Evolutionary conservation across 2,888 invertebrate genomes (phyloP).

Genomic region (Andrena trimmerana): DNA sequence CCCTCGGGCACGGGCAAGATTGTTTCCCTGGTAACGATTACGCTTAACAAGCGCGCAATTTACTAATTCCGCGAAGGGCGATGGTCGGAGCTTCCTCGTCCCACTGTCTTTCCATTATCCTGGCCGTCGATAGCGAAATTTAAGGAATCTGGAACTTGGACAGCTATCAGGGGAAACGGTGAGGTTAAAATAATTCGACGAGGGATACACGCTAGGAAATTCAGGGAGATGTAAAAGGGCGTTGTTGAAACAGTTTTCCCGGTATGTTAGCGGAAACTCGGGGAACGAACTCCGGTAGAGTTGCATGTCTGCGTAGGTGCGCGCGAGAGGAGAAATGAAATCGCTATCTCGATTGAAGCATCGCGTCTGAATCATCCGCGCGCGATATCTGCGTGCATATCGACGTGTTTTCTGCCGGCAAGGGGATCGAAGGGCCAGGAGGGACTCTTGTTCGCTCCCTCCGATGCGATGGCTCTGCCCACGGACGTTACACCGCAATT

Average conservation of each 20-base stretch:
- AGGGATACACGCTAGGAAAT: too few relatives aligned
- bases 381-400: slow-evolving; percentile 64
- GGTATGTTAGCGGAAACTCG: slow-evolving; percentile 24
- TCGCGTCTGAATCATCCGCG: slow-evolving; percentile 54
- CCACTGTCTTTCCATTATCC: too few relatives aligned
- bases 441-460: slow-evolving; percentile 59
- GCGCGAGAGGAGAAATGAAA: slow-evolving; percentile 34
- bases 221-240: not conserved
- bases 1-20: slow-evolving; percentile 63
- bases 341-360: slow-evolving; percentile 50
- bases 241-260: slow-evolving; percentile 27
- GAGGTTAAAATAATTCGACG: too few relatives aligned
- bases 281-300: not conserved
- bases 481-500: slow-evolving; percentile 73
- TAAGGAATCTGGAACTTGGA: too few relatives aligned
- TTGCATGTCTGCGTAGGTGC: not conserved
- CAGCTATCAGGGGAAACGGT: too few relatives aligned
- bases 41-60: slow-evolving; percentile 52
- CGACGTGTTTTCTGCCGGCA: slow-evolving; percentile 58
- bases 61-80: slow-evolving; percentile 48
- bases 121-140: too few relatives aligned
- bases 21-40: slow-evolving; percentile 56
- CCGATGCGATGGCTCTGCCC: slow-evolving; percentile 64
- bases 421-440: slow-evolving; percentile 9
- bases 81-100: not conserved